Base-by-base conservation (phyloP, 2,797 vertebrate genomes). In the Gorsachius magnificus region DNA sequence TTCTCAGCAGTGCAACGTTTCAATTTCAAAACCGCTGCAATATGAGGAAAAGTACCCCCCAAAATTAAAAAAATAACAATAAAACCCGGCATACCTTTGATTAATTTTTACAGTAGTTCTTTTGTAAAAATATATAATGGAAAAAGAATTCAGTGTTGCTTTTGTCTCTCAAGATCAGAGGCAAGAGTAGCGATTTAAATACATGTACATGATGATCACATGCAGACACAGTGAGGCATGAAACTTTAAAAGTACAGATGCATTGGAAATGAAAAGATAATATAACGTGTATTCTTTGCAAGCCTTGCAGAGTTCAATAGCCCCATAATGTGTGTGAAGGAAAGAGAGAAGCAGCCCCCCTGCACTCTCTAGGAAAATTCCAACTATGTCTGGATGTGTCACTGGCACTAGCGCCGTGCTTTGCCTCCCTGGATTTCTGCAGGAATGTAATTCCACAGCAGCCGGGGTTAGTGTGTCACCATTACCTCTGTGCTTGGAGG, bases 1-100 rank as follows among this genome's bases (percentile, higher is more conserved):
- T 99, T 99, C 99, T 99, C 99, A 99, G 99, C 99, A 98, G 99
- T 99, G 98, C 99, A 97, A 98, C 97, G 98, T 99, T 99, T 99
- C 99, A 98, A 94, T 98, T 98, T 98, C 98, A 97, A 98, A 97
- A 97, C 97, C 95, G 4, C 89, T 97, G 97, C 98, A 98, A 98
- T 98, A 96, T 96, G 97, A 98, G 96, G 96, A 89, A 97, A 97
- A 98, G 95, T 69, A 81, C 29, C 25, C 36, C 25, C 93, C 91
- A 78, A 70, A 71, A 86, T 96, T 80, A 90, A 95, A 76, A 95
- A 94, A 95, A 93, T 94, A 95, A 95, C 92, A 97, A 98, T 98
- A 97, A 94, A 95, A 95, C n/a, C n/a, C 90, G 61, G 76, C 65
- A 58, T 93, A 92, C 88, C 87, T 85, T 91, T 90, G 86, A 93